phyloP scores from a whole-genome alignment of 2,888 invertebrate genomes.

The Synanthedon vespiformis region DNA sequence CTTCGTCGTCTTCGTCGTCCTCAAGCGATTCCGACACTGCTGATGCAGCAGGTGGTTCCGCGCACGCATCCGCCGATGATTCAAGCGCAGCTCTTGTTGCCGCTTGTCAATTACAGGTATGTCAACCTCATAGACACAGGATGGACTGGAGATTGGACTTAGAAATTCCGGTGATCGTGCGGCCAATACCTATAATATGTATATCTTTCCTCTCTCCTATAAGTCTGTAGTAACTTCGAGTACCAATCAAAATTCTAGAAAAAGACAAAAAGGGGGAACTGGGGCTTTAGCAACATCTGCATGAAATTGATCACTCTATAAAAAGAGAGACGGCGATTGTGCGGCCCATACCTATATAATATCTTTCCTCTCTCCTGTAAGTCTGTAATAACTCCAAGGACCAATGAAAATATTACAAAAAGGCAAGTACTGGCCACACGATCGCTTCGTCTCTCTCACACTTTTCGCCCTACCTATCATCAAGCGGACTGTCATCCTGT shows the following conservation, averaged over 20 bases:
- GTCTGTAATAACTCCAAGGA: too few relatives aligned
- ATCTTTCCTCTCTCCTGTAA: too few relatives aligned
- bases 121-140: not conserved
- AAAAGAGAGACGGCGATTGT: too few relatives aligned
- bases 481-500: too few relatives aligned
- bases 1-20: conserved; percentile 59
- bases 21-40: conserved; percentile 60
- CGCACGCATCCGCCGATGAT: conserved; percentile 55
- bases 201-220: not conserved
- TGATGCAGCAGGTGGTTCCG: conserved; percentile 50
- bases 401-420: not conserved
- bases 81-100: conserved; percentile 69
- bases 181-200: not conserved
- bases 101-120: conserved; percentile 68
- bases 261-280: not conserved
- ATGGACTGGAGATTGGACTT: too few relatives aligned
- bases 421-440: not conserved
- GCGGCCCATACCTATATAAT: not conserved
- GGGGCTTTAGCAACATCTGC: too few relatives aligned
- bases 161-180: too few relatives aligned
- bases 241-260: not conserved
- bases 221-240: too few relatives aligned
- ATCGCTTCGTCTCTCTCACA: too few relatives aligned
- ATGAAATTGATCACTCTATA: too few relatives aligned
- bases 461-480: too few relatives aligned